A percentile compares a stretch with the other conserved stretches of the same genome.
These are phyloP conservation scores for Ispidina lecontei DNA, from an alignment of 2,797 vertebrate genomes.

Conservation along the genomic window DNA sequence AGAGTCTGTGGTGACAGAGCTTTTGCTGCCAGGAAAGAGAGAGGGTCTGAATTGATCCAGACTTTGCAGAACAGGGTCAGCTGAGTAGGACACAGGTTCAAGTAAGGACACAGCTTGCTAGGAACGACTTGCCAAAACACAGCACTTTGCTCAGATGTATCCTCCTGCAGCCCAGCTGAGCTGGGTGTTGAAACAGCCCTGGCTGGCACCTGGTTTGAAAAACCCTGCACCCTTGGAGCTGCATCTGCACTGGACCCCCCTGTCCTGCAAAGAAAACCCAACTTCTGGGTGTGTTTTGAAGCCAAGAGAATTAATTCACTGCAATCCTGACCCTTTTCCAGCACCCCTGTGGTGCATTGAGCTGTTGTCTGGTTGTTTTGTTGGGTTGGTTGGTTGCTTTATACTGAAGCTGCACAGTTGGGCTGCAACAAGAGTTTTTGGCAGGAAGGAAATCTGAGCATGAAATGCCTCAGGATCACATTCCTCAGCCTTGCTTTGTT, in stretches of 20 bases:
- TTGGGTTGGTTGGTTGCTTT: background rate
- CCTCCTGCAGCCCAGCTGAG: background rate
- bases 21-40: background rate
- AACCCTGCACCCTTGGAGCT: background rate
- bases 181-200: background rate
- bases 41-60: background rate
- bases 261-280: background rate
- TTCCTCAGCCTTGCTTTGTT: background rate
- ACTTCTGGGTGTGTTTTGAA: background rate
- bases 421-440: background rate
- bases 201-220: background rate
- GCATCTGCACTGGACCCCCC: background rate
- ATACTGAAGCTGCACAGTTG: background rate
- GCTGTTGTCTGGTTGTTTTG: background rate
- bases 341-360: background rate
- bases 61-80: background rate
- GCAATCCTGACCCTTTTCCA: background rate
- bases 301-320: background rate
- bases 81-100: background rate
- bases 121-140: conserved; percentile 1
- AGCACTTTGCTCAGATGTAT: background rate
- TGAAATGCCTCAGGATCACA: background rate
- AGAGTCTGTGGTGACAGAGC: background rate
- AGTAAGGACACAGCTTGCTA: background rate
- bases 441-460: background rate